These are phyloP conservation scores for Gastrophryne carolinensis DNA, from an alignment of 2,797 vertebrate species.

Conservation along the genomic window DNA sequence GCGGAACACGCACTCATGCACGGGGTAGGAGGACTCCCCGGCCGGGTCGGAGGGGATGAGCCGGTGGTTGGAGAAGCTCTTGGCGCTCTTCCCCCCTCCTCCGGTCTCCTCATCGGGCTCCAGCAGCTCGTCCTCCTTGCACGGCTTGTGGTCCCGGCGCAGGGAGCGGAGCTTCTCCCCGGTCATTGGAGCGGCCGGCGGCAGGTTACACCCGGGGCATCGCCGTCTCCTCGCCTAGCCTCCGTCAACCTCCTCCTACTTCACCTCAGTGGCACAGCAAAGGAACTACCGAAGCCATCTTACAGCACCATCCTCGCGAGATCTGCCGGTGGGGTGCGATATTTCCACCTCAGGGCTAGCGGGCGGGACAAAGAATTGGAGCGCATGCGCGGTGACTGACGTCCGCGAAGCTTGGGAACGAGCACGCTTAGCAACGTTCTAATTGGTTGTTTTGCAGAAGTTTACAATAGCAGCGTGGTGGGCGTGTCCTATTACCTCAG, in stretches of 20 bases:
- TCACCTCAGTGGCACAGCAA: constrained; percentile 41
- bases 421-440: neutral
- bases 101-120: constrained; percentile 85
- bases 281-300: constrained; percentile 60
- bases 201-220: constrained; percentile 42
- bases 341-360: neutral
- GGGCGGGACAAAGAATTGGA: neutral
- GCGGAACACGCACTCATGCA: constrained; percentile 94
- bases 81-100: constrained; percentile 68
- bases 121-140: constrained; percentile 86
- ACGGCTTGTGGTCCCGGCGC: constrained; percentile 88
- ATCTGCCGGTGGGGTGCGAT: constrained; percentile 4
- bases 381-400: neutral
- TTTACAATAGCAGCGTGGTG: neutral
- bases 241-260: too few relatives aligned
- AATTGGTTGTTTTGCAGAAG: neutral
- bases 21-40: constrained; percentile 78
- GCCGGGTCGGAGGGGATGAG: constrained; percentile 63
- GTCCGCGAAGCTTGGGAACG: too few relatives aligned
- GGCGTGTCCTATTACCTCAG: too few relatives aligned
- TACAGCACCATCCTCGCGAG: constrained; percentile 75
- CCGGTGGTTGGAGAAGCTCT: constrained; percentile 82
- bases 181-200: constrained; percentile 82
- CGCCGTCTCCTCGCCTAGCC: neutral
- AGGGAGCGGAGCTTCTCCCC: constrained; percentile 95